Conservation (phyloP, 2,113 vertebrate species). For the Tetrao urogallus region DNA sequence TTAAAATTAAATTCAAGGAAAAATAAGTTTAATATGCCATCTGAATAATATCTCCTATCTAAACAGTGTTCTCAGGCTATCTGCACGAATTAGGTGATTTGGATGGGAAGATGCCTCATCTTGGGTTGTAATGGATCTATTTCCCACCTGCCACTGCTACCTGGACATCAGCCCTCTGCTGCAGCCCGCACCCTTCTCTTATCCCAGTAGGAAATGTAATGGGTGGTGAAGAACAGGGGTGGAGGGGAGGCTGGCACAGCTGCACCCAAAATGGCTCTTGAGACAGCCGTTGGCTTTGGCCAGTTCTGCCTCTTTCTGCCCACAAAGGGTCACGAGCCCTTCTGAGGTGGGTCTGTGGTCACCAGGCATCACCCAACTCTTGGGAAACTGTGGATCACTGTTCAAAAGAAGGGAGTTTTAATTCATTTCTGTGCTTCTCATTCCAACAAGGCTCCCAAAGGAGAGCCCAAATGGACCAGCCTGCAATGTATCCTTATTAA, state of each 20-base stretch:
- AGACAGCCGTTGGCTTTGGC: not conserved
- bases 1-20: slow-evolving; percentile 63
- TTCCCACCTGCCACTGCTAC: not conserved
- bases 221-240: not conserved
- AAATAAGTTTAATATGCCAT: slow-evolving; percentile 33
- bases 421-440: not conserved
- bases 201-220: not conserved
- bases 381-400: too few relatives aligned
- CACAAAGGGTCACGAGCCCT: accelerated
- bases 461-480: not conserved
- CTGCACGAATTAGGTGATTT: not conserved
- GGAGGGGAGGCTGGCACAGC: not conserved
- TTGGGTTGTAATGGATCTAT: not conserved
- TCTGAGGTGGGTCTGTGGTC: not conserved
- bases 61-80: not conserved
- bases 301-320: not conserved
- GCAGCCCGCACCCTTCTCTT: not conserved
- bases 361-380: too few relatives aligned
- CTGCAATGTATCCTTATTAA: not conserved
- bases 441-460: not conserved
- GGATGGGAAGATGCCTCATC: not conserved
- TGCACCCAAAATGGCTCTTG: not conserved
- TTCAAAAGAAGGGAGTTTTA: not conserved
- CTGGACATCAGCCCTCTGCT: not conserved
- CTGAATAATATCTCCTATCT: slow-evolving; percentile 33